phyloP scores from a whole-genome alignment of 2,113 vertebrate genomes.

The Muntiacus muntjak region DNA sequence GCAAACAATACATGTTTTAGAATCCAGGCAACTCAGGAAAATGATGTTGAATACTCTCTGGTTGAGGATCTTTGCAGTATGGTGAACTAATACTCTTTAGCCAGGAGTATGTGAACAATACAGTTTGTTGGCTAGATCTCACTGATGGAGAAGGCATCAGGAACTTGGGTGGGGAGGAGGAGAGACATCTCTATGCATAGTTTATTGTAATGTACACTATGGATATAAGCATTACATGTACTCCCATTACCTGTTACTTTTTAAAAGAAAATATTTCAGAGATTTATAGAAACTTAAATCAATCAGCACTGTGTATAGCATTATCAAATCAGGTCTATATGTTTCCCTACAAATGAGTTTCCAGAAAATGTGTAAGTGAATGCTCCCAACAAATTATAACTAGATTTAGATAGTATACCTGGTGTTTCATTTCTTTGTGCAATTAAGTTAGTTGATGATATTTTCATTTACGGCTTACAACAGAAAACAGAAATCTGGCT shows the following conservation, averaged over 20 bases:
- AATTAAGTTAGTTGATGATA: neutral
- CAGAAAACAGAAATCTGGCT: neutral
- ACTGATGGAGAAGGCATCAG: neutral
- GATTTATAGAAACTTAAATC: neutral
- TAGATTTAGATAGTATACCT: neutral
- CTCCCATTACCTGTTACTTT: neutral
- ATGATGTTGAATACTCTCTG: neutral
- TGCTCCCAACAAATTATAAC: neutral
- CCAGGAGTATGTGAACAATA: neutral
- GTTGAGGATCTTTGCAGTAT: neutral
- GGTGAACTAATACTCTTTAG: neutral
- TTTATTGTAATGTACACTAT: neutral
- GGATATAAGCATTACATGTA: too few species aligned
- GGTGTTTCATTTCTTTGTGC: neutral
- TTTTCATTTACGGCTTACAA: neutral
- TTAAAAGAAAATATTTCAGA: conserved; percentile 1
- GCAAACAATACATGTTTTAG: neutral
- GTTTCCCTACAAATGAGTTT: neutral
- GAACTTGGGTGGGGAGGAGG: too few species aligned
- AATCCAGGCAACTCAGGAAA: neutral
- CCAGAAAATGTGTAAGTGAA: neutral
- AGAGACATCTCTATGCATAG: too few species aligned
- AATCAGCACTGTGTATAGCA: neutral
- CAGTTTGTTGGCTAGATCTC: neutral
- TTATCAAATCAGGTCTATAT: neutral